These are phyloP conservation scores for Zoanthus gigantus DNA, from an alignment of 92 coral and sea anemone species.

Conservation along the genomic window DNA sequence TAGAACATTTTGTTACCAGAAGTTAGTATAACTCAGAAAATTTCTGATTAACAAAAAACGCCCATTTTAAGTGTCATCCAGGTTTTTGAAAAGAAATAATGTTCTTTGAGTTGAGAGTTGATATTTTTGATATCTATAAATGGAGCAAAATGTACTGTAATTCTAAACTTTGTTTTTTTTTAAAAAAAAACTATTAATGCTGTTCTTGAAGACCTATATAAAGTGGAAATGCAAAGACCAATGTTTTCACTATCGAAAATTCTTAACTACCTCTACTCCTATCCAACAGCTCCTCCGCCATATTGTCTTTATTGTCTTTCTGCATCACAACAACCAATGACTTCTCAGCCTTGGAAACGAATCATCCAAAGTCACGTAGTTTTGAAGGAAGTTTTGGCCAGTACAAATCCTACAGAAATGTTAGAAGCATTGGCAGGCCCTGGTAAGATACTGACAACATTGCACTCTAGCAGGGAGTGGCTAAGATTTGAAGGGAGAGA, in stretches of 20 bases:
- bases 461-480: background rate
- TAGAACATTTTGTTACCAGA: too few species aligned
- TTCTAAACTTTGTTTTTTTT: background rate
- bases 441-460: background rate
- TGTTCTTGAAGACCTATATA: background rate
- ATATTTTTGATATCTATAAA: background rate
- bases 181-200: background rate
- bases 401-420: too few species aligned
- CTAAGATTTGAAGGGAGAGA: constrained; percentile 1
- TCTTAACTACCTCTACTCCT: background rate
- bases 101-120: background rate
- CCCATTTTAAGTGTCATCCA: too few species aligned
- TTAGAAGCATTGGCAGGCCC: too few species aligned
- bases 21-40: too few species aligned
- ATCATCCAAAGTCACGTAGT: too few species aligned
- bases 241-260: background rate
- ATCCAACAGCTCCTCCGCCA: background rate
- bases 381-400: too few species aligned
- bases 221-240: background rate
- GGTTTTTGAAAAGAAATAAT: too few species aligned
- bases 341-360: too few species aligned
- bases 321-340: too few species aligned
- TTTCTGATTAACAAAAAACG: too few species aligned
- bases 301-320: too few species aligned
- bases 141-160: background rate